Percentiles rank a stretch among this genome's conserved stretches.
phyloP scores from a whole-genome alignment of 2,888 invertebrate genomes.

The Polymixis flavicincta region DNA sequence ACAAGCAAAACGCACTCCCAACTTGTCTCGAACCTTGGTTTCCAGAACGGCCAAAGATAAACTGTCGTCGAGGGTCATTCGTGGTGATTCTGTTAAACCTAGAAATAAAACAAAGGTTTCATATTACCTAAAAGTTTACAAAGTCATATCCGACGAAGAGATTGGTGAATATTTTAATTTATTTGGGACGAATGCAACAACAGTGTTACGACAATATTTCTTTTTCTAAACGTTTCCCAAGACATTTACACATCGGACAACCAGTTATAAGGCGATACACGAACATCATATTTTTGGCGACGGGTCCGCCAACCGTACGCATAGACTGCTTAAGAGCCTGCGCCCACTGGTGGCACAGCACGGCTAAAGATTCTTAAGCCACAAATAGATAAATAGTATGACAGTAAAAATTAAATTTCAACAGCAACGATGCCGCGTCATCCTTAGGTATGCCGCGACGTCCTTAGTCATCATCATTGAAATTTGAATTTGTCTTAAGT shows the following conservation, averaged over 20 bases:
- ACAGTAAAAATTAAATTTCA: no score
- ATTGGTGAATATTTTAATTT: neutral
- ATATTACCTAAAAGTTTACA: neutral
- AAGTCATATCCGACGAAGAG: neutral
- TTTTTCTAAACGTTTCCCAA: neutral
- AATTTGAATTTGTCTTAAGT: no score
- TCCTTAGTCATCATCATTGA: no score
- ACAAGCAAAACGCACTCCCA: slow-evolving; percentile 90
- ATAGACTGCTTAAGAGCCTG: neutral
- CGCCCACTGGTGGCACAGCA: no score
- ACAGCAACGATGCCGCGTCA: no score
- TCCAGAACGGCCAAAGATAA: slow-evolving; percentile 93
- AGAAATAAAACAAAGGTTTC: slow-evolving; percentile 55
- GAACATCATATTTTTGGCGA: neutral
- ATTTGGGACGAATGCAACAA: neutral
- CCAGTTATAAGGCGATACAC: neutral
- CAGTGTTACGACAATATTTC: neutral
- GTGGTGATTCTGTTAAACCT: slow-evolving; percentile 92
- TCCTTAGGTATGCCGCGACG: no score
- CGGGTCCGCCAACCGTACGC: neutral
- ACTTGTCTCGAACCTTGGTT: slow-evolving; percentile 92
- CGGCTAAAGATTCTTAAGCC: no score
- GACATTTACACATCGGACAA: neutral
- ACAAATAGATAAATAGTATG: no score
- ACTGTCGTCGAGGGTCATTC: slow-evolving; percentile 92